Percentiles rank a stretch among this genome's conserved stretches.
phyloP scores from a whole-genome alignment of 2,113 vertebrate species.

The Axis porcinus region DNA sequence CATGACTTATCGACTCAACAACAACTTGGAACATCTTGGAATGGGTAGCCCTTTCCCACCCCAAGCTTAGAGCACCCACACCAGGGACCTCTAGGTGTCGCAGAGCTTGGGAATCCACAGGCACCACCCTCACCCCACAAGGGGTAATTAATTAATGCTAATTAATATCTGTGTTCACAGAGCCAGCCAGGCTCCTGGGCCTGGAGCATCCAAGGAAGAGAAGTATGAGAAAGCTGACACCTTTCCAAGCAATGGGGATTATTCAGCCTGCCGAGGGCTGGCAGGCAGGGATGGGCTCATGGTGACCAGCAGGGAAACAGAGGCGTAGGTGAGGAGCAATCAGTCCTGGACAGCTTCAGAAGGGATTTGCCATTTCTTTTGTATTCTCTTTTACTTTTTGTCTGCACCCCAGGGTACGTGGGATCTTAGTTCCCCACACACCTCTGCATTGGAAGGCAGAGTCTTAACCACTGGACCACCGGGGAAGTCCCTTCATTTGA shows the following conservation, averaged over 20 bases:
- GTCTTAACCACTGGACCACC: background rate
- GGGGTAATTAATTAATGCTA: constrained; percentile 25
- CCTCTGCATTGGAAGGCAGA: background rate
- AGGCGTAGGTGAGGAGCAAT: background rate
- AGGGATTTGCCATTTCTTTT: background rate
- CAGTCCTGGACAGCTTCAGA: background rate
- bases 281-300: background rate
- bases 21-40: background rate
- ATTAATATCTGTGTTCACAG: constrained; percentile 18
- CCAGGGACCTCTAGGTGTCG: background rate
- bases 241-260: background rate
- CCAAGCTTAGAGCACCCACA: background rate
- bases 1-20: background rate
- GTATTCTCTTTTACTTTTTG: background rate
- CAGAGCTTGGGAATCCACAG: background rate
- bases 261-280: fast-evolving
- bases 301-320: background rate
- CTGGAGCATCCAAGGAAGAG: background rate
- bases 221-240: background rate
- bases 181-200: background rate
- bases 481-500: background rate
- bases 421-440: background rate
- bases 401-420: background rate
- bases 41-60: background rate
- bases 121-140: background rate